Evolutionary conservation across 2,113 vertebrate genomes (phyloP), one percentile per base, ranked within the genome.

Genomic region (Chloropsis cyanopogon): DNA sequence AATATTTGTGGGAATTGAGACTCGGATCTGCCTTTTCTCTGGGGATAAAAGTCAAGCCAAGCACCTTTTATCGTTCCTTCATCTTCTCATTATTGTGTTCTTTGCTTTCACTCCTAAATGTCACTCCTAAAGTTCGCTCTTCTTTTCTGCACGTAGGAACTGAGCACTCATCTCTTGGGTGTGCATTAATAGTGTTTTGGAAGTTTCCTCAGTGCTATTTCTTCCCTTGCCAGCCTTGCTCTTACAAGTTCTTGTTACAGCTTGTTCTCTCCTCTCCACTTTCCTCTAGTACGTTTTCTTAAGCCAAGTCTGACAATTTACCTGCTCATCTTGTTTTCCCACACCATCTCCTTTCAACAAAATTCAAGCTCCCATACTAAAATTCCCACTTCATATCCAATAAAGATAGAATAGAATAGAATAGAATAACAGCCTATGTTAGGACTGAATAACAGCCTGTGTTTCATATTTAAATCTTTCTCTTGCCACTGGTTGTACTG

Each of bases 201-300:
- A 95, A 64, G 64, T 69, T 77, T 90, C 33, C 44, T 88, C 11
- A 3, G 28, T 71, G 47, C 47, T 77, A 14, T 61, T 86, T 93
- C 44, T 87, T 57, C 46, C 49, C 28, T 39, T 41, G 21, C 52
- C 71, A 66, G 35, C 26, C 17, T 75, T 50, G 26, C 44, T 88
- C 69, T 88, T 52, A 70, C 15, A 59, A 82, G 44, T 78, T 93
- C 75, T 88, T 90, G 83, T 90, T 90, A 91, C 52, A 84, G 76
- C 82, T 75, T 95, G 82, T 79, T 83, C 60, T 63, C 37, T 4
- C 9, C 78, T 29, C 42, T 56, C 71, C 63, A 16, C 52, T 80
- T 84, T 37, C 83, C 50, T 59, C 75, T 50, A 41, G 46, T 10
- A 9, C 0, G 0, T 71, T 87, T 88, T 68, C 88, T 56, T 52